phyloP scores from a whole-genome alignment of 2,888 invertebrate species.

The Meandrusa payeni region DNA sequence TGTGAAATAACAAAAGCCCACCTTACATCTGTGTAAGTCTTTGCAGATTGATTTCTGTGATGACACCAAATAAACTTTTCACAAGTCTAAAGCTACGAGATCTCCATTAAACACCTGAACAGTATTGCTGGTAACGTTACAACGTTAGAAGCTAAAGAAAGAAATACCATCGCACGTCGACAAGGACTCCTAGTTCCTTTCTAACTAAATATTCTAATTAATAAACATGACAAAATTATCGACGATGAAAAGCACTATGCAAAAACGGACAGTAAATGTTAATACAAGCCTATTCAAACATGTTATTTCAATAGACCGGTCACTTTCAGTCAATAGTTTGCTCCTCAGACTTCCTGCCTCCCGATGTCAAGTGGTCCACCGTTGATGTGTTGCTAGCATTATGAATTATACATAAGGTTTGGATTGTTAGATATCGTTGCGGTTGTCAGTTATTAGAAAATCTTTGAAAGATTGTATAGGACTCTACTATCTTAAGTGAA shows the following conservation, averaged over 20 bases:
- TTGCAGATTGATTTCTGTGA: too few species aligned
- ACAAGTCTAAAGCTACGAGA: too few species aligned
- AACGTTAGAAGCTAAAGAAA: too few species aligned
- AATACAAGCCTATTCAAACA: conserved; percentile 30
- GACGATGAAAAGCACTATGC: conserved; percentile 1
- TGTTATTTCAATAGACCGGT: conserved; percentile 33
- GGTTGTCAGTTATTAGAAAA: conserved; percentile 34
- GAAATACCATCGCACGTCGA: too few species aligned
- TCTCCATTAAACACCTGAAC: too few species aligned
- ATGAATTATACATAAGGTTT: conserved; percentile 38
- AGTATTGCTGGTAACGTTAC: too few species aligned
- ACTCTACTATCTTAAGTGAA: background rate
- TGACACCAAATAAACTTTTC: too few species aligned
- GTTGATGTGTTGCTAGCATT: conserved; percentile 39
- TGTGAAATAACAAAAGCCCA: too few species aligned
- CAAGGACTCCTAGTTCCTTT: too few species aligned
- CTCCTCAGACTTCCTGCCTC: conserved; percentile 53
- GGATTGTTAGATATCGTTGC: conserved; percentile 31
- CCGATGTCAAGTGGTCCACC: conserved; percentile 43
- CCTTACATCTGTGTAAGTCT: too few species aligned
- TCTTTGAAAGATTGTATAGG: conserved; percentile 10
- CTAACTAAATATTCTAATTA: background rate
- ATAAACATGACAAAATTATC: background rate
- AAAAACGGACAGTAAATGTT: conserved; percentile 29
- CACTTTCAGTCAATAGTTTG: conserved; percentile 41